Conservation (phyloP, 2,888 invertebrate species). For the Hypomecis atomaria region DNA sequence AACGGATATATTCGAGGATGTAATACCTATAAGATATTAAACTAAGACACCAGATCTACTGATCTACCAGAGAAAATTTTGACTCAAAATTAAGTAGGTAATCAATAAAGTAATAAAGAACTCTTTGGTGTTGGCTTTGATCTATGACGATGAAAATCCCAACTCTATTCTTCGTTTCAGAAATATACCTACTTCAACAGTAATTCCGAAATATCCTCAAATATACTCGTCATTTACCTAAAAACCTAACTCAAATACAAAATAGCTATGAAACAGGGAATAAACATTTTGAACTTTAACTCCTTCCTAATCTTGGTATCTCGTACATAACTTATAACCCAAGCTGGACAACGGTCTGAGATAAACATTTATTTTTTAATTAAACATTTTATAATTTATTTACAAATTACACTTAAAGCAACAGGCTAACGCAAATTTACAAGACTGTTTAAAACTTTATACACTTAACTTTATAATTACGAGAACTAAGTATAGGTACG, state of each 20-base stretch:
- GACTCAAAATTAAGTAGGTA: no score
- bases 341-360: constrained; percentile 52
- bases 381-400: not conserved
- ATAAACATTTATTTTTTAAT: constrained; percentile 30
- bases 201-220: no score
- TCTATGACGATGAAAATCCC: no score
- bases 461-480: no score
- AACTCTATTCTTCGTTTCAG: not conserved
- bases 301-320: constrained; percentile 17
- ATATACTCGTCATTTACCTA: no score
- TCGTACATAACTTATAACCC: constrained; percentile 41
- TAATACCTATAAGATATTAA: no score
- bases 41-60: no score
- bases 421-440: constrained; percentile 7
- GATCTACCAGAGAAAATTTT: no score
- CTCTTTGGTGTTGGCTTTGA: no score
- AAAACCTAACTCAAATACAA: not conserved
- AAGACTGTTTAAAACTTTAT: not conserved
- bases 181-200: not conserved
- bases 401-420: constrained; percentile 22
- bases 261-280: constrained; percentile 29
- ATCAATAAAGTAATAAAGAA: no score
- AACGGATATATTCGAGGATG: no score
- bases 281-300: constrained; percentile 35
- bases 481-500: no score